These are phyloP conservation scores for Carettochelys insculpta DNA, from an alignment of 2,113 vertebrate genomes.

Conservation along the genomic window DNA sequence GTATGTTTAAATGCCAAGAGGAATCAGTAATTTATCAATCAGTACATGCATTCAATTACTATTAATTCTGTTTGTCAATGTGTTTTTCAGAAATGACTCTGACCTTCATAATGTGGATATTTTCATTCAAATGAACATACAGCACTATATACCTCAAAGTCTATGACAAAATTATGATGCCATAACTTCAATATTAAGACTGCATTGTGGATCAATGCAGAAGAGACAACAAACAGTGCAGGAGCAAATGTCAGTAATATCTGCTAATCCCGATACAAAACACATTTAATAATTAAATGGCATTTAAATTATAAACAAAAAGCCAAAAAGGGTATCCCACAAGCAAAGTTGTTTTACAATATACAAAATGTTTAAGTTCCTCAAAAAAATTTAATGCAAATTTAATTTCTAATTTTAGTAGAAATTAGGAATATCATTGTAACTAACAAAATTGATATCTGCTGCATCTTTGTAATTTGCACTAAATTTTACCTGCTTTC, in stretches of 20 bases:
- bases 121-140: neutral
- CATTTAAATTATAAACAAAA: neutral
- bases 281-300: neutral
- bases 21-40: neutral
- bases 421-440: neutral
- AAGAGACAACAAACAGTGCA: neutral
- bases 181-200: neutral
- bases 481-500: constrained; percentile 16
- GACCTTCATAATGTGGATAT: neutral
- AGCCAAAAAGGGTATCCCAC: neutral
- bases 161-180: neutral
- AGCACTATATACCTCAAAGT: neutral
- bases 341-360: neutral
- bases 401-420: neutral
- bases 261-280: neutral
- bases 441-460: neutral
- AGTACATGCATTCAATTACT: neutral
- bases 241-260: neutral
- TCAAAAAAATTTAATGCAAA: neutral
- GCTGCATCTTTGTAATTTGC: neutral
- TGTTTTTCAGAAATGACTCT: neutral
- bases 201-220: neutral
- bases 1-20: neutral
- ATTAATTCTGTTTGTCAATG: neutral
- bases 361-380: neutral